Percentiles rank a stretch among this genome's conserved stretches.
phyloP scores from a whole-genome alignment of 2,888 invertebrate species.

The Leptopterna dolabrata region DNA sequence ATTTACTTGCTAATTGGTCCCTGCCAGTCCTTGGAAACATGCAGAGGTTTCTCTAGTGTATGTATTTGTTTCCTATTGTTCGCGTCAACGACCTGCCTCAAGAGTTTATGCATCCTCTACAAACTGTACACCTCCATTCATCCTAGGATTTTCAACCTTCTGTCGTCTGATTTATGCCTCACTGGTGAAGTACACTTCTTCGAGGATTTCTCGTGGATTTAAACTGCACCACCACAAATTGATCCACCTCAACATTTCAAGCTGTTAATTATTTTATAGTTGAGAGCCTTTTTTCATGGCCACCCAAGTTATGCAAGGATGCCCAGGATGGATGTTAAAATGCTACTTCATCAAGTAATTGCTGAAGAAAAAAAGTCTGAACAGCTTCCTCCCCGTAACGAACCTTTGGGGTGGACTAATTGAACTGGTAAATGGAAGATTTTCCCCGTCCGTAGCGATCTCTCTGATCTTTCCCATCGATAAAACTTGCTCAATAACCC shows the following conservation, averaged over 20 bases:
- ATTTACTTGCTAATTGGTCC: constrained; percentile 43
- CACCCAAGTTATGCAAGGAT: not conserved
- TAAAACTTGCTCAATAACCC: constrained; percentile 27
- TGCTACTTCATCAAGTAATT: constrained; percentile 2
- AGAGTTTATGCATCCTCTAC: not conserved
- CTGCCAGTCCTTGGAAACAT: constrained; percentile 16
- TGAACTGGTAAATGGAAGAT: constrained; percentile 22
- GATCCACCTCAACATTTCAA: not conserved
- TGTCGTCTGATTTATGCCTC: too few relatives aligned
- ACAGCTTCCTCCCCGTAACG: constrained; percentile 36
- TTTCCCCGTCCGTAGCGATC: constrained; percentile 9
- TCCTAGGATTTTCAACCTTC: not conserved
- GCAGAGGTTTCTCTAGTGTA: not conserved
- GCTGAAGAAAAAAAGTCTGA: not conserved
- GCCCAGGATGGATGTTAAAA: not conserved
- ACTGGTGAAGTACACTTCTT: not conserved
- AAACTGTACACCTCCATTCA: not conserved
- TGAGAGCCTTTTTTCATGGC: not conserved
- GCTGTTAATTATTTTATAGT: not conserved
- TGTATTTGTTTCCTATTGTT: not conserved
- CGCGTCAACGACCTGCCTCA: not conserved
- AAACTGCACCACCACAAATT: not conserved
- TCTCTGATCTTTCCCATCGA: constrained; percentile 47
- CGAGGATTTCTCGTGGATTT: not conserved
- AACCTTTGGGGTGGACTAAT: constrained; percentile 30